phyloP scores from a whole-genome alignment of 37 sponge, comb jelly and placozoan species.

The Cliona cf. orientalis region DNA sequence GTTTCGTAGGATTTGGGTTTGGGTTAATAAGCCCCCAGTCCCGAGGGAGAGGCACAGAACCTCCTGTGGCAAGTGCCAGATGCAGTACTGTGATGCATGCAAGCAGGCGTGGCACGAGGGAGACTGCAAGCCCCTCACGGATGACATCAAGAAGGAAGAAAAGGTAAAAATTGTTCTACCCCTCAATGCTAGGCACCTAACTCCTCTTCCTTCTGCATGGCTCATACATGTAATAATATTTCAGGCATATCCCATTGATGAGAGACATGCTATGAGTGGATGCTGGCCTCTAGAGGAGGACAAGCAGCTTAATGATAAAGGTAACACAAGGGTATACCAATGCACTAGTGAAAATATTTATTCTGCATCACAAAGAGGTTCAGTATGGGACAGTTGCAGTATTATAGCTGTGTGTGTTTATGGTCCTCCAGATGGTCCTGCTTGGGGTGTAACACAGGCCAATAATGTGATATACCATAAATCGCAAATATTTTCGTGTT shows the following conservation, averaged over 20 bases:
- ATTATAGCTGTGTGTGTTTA: too few relatives aligned
- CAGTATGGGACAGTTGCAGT: too few relatives aligned
- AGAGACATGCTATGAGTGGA: constrained; percentile 7
- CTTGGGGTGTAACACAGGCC: too few relatives aligned
- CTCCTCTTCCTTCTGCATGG: background rate
- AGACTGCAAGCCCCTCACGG: constrained; percentile 11
- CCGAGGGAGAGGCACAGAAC: constrained; percentile 4
- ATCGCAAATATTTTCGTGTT: too few relatives aligned
- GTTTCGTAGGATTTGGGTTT: background rate
- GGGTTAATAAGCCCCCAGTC: background rate
- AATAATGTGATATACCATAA: too few relatives aligned
- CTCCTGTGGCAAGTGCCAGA: constrained; percentile 7
- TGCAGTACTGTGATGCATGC: constrained; percentile 48
- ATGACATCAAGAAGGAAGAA: constrained; percentile 1
- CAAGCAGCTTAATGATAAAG: too few relatives aligned
- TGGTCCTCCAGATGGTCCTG: too few relatives aligned
- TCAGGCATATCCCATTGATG: constrained; percentile 36
- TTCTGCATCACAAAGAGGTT: background rate
- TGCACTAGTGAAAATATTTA: background rate
- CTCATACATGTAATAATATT: background rate
- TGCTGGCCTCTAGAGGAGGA: too few relatives aligned
- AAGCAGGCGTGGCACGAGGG: constrained; percentile 64
- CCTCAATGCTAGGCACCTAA: background rate
- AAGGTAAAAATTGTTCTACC: constrained; percentile 3
- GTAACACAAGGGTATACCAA: too few relatives aligned